Evolutionary conservation across 2,888 invertebrate genomes (phyloP).

Genomic region (Cerastis leucographa): DNA sequence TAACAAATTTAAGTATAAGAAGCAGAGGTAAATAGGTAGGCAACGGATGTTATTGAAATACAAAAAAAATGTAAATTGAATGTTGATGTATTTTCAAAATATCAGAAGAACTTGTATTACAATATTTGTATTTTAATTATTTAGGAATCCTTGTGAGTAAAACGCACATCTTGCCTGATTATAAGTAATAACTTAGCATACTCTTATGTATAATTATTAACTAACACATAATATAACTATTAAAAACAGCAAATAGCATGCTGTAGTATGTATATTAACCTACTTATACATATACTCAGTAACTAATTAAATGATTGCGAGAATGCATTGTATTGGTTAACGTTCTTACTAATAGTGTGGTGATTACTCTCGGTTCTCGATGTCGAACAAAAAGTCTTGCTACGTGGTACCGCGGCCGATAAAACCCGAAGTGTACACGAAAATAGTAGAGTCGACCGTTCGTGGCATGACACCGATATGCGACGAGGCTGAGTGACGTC

Average conservation of each 20-base stretch:
- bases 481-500: slow-evolving; percentile 74
- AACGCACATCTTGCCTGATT: not conserved
- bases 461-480: slow-evolving; percentile 82
- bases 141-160: not conserved
- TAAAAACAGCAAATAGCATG: slow-evolving; percentile 40
- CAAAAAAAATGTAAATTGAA: slow-evolving; percentile 5
- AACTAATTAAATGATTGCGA: slow-evolving; percentile 60
- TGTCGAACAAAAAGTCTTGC: slow-evolving; percentile 65
- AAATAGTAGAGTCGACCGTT: slow-evolving; percentile 74
- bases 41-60: not conserved
- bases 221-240: slow-evolving; percentile 36
- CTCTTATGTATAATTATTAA: slow-evolving; percentile 46
- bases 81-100: slow-evolving; percentile 18
- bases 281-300: slow-evolving; percentile 42
- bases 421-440: slow-evolving; percentile 75
- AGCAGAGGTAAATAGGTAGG: not conserved
- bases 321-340: slow-evolving; percentile 66
- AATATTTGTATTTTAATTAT: not conserved
- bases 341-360: slow-evolving; percentile 66
- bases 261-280: slow-evolving; percentile 17
- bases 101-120: not conserved
- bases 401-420: slow-evolving; percentile 61
- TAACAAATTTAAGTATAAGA: slow-evolving; percentile 5
- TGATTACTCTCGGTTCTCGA: slow-evolving; percentile 64
- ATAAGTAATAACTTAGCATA: slow-evolving; percentile 20